Conservation (phyloP, 2,113 vertebrate species). For the Brachypodius melanocephalos region DNA sequence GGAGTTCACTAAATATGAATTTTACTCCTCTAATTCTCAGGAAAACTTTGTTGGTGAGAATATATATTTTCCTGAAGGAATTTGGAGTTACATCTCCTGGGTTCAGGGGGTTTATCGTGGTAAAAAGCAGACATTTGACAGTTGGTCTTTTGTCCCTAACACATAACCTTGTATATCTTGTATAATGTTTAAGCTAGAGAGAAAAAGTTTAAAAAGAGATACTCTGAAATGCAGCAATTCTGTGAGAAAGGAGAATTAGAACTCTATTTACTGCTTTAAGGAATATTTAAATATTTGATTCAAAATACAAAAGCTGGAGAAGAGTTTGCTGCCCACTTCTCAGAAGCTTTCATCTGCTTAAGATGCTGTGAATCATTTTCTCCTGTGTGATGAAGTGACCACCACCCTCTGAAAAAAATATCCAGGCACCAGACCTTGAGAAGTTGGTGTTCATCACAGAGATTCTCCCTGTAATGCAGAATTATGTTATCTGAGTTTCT, state of each 20-base stretch:
- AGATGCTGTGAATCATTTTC: not conserved
- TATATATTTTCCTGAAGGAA: not conserved
- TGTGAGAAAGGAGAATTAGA: not conserved
- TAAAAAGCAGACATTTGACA: not conserved
- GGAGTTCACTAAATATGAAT: not conserved
- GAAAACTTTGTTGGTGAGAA: not conserved
- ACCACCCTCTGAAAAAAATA: not conserved
- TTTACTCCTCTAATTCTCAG: not conserved
- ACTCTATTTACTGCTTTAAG: not conserved
- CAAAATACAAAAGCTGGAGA: not conserved
- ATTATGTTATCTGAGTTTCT: not conserved
- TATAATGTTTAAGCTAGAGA: not conserved
- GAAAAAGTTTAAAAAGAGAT: not conserved
- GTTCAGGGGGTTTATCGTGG: not conserved
- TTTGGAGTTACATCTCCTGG: not conserved
- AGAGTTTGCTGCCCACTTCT: not conserved
- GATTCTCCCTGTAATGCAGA: not conserved
- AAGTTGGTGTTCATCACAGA: not conserved
- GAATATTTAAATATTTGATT: not conserved
- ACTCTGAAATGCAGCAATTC: not conserved
- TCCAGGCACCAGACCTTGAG: not conserved
- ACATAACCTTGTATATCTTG: not conserved
- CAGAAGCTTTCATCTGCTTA: not conserved
- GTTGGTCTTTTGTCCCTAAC: not conserved
- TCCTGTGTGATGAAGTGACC: not conserved